Evolutionary conservation across 2,113 vertebrate species (phyloP), one percentile per base, ranked within the genome.

Genomic region (Zapus hudsonius): DNA sequence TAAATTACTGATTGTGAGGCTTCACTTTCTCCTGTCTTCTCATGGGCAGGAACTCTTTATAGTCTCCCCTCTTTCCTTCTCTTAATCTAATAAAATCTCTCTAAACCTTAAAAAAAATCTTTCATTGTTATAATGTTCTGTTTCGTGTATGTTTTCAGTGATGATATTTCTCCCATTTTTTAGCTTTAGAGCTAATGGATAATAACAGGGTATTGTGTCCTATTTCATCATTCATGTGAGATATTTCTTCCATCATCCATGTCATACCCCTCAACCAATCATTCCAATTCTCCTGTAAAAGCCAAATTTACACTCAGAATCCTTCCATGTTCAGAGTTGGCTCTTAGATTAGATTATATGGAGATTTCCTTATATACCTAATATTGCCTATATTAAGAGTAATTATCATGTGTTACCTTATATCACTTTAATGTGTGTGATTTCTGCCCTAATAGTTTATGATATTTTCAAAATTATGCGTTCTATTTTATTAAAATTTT

Each of bases 401-500:
- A 1, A 95, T 73, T 90, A 25, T 59, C 38, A 38, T 70, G 63
- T 42, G 74, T 7, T 52, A 1, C 6, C 87, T 72, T 55, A 5
- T 13, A 42, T 79, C 6, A 86, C 67, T 91, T 89, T 55, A 84
- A 88, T 72, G 27, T 61, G 7, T 40, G 3, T 81, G 2, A 75
- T 86, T 89, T 83, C 8, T 69, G 3, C 16, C 23, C 2, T 91
- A 47, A 78, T 83, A 3, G 29, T 82, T 73, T 80, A 55, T 1
- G 87, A 33, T 92, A 57, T 47, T 86, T 88, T 73, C 72, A 59
- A 83, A 87, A 44, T 55, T 79, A 44, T 85, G 29, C 3, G 5
- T 4, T 13, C 44, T 52, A 25, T 36, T 91, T 92, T 84, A 87
- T 16, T 78, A 27, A 90, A 64, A 57, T 82, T 78, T 7, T 86